These are phyloP conservation scores for Lagopus leucura DNA, from an alignment of 2,113 vertebrate species.

Conservation along the genomic window DNA sequence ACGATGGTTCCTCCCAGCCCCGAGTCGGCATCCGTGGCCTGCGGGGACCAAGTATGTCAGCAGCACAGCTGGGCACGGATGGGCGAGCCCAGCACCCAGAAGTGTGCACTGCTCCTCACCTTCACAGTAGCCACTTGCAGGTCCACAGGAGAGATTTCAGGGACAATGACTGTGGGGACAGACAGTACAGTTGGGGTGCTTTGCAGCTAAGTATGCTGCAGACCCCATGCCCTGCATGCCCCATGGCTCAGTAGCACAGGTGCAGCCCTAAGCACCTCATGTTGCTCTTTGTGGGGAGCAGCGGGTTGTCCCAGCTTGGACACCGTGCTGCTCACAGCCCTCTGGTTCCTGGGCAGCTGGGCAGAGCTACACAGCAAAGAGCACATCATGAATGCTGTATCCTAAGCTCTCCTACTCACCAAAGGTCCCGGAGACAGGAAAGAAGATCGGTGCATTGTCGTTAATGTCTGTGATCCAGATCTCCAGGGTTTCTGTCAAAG, in stretches of 20 bases:
- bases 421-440: slow-evolving; percentile 71
- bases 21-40: slow-evolving; percentile 88
- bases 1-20: slow-evolving; percentile 69
- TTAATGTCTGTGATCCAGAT: slow-evolving; percentile 89
- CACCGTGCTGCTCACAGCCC: background rate
- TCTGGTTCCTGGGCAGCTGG: background rate
- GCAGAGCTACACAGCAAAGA: background rate
- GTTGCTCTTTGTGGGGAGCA: background rate
- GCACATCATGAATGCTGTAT: background rate
- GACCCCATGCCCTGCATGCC: background rate
- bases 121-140: slow-evolving; percentile 78
- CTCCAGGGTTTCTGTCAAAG: slow-evolving; percentile 74
- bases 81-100: fast-evolving
- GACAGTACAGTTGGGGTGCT: background rate
- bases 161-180: slow-evolving; percentile 78
- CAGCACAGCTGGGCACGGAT: fast-evolving
- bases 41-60: background rate
- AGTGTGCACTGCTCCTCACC: slow-evolving; percentile 61
- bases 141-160: slow-evolving; percentile 68
- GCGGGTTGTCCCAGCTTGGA: background rate
- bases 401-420: slow-evolving; percentile 71
- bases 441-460: slow-evolving; percentile 87
- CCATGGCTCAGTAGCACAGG: background rate
- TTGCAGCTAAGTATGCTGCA: background rate
- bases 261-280: background rate